phyloP scores from a whole-genome alignment of 2,888 invertebrate species.

The Bugula neritina region DNA sequence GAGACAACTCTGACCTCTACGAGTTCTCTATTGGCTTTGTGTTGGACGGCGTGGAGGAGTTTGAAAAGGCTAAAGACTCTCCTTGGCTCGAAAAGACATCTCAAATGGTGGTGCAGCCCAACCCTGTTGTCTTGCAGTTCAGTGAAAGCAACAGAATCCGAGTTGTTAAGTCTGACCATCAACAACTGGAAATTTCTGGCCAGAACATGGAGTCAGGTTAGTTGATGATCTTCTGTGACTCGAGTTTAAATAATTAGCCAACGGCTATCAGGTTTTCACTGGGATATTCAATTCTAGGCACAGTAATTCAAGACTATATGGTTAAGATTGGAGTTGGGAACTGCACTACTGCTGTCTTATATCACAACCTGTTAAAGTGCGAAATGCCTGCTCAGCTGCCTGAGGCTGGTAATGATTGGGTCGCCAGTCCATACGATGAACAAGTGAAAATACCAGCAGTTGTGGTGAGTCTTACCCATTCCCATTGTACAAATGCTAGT shows the following conservation, averaged over 20 bases:
- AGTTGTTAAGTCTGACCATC: background rate
- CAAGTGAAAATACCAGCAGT: constrained; percentile 5
- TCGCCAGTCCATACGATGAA: background rate
- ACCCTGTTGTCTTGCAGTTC: background rate
- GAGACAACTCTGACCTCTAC: background rate
- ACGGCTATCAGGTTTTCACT: no score
- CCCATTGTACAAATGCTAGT: no score
- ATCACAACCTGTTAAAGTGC: background rate
- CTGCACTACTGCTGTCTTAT: background rate
- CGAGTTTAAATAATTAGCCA: no score
- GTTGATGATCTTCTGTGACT: background rate
- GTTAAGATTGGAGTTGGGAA: background rate
- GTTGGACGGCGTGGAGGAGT: constrained; percentile 2
- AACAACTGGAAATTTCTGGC: background rate
- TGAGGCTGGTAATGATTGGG: background rate
- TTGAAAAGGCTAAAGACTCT: background rate
- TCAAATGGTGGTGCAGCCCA: background rate
- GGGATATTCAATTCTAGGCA: no score
- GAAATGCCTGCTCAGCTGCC: background rate
- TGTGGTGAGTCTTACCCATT: constrained; percentile 2
- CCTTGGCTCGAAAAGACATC: constrained; percentile 12
- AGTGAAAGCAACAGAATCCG: background rate
- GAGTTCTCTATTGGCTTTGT: background rate
- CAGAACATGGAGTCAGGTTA: background rate
- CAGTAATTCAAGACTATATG: background rate